Conservation (phyloP, 2,113 vertebrate species). For the Pachycephala philippinensis region DNA sequence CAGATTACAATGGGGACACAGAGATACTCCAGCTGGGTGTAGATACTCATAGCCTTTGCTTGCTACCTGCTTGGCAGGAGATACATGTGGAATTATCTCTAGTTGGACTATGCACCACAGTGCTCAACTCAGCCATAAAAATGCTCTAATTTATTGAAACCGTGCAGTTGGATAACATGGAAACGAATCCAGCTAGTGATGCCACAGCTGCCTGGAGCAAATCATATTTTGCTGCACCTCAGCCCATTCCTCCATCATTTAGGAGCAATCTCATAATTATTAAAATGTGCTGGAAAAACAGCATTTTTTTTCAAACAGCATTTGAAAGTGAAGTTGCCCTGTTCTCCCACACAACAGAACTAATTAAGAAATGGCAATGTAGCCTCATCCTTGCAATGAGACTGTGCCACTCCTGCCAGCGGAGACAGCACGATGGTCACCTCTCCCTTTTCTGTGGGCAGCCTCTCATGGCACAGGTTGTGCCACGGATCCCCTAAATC, state of each 20-base stretch:
- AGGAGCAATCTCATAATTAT: neutral
- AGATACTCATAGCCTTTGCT: neutral
- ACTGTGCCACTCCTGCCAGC: neutral
- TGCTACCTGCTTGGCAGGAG: neutral
- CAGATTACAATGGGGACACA: neutral
- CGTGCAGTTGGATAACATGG: neutral
- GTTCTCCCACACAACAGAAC: neutral
- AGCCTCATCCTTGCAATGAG: neutral
- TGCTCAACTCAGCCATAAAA: neutral
- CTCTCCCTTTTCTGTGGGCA: neutral
- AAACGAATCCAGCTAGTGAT: neutral
- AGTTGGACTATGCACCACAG: neutral
- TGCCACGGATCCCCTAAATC: neutral
- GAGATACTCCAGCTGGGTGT: neutral
- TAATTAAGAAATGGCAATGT: neutral
- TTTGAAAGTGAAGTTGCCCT: neutral
- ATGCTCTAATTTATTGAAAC: neutral
- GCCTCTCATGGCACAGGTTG: neutral
- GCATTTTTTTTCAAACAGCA: neutral
- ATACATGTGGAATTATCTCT: neutral
- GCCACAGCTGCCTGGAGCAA: neutral
- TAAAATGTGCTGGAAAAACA: neutral
- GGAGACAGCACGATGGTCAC: neutral
- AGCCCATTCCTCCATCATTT: neutral
- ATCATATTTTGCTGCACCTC: neutral